These are phyloP conservation scores for Steinernema hermaphroditum DNA, from an alignment of 2,888 invertebrate genomes.

Conservation along the genomic window DNA sequence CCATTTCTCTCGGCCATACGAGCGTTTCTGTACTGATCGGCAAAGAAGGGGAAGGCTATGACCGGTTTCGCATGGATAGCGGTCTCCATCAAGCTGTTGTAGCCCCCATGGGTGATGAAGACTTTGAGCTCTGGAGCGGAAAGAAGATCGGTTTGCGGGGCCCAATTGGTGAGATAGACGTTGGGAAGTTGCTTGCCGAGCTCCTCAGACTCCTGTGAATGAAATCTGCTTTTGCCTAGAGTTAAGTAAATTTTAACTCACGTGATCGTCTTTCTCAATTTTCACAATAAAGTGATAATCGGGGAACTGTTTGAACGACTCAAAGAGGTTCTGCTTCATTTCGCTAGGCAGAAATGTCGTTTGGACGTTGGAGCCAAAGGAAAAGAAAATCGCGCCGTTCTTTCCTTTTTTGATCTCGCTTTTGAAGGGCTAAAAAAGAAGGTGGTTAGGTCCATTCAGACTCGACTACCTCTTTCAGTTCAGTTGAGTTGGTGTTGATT, in stretches of 20 bases:
- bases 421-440: constrained; percentile 24
- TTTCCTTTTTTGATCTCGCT: constrained; percentile 22
- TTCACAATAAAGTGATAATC: constrained; percentile 38
- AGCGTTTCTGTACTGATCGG: constrained; percentile 36
- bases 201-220: background rate
- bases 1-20: constrained; percentile 36
- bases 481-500: background rate
- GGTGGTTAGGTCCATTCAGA: background rate
- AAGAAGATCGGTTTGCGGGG: constrained; percentile 31
- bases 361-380: constrained; percentile 34
- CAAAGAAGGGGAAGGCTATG: constrained; percentile 34
- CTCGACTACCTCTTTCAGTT: constrained; percentile 23
- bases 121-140: constrained; percentile 16
- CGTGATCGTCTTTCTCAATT: constrained; percentile 32
- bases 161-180: constrained; percentile 33
- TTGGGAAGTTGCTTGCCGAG: constrained; percentile 8
- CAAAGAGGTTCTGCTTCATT: constrained; percentile 29
- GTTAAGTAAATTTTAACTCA: background rate
- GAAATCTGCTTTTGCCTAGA: background rate
- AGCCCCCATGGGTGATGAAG: constrained; percentile 37
- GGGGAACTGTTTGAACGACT: constrained; percentile 34
- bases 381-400: constrained; percentile 33
- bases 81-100: constrained; percentile 35
- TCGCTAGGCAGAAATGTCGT: constrained; percentile 28
- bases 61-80: constrained; percentile 35